Evolutionary conservation across 2,797 vertebrate species (phyloP), one percentile per base, ranked within the genome.

Genomic region (Dallia pectoralis): DNA sequence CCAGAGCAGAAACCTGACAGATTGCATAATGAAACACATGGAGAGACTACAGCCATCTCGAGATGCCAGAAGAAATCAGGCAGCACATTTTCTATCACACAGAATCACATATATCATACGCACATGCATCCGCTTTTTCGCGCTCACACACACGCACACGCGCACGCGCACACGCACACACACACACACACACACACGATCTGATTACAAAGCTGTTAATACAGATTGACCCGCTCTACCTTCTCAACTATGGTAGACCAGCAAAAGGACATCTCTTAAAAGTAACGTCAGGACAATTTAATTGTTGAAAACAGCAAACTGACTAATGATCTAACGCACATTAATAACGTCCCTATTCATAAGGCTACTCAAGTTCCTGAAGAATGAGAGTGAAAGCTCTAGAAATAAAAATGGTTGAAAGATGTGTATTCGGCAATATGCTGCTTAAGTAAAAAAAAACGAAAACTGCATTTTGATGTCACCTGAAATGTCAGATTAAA

Each of bases 11-110:
- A 80, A 84, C 61, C 65, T 78, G 76, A 79, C 78, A 81, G 18
- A 63, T 79, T 82, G 74, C 81, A 83, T 85, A 84, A 87, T 83
- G 77, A 80, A 77, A 84, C 72, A 84, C 72, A 16, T 65, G 72
- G 61, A 47, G 76, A 75, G 63, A 32, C 68, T 69, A 15, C 16
- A n/a, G 48, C 19, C 44, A 30, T 29, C 67, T 27, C 29, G 67
- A 25, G 27, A 18, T 49, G 67, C 47, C 19, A 48, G 49, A 48
- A 30, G 29, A 48, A 25, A 67, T 67, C 66, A 67, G 66, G 33
- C 36, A n/a, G 25, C 5, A 8, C 44, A 19, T 49, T 49, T 30
- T 49, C 44, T 19, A 32, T 27, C 44, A 51, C 47, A 32, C 29
- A 48, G 44, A 51, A 29, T 56, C 69, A 25, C 67, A 69, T n/a